Evolutionary conservation across 2,113 vertebrate genomes (phyloP), one percentile per base, ranked within the genome.

Genomic region (Phainopepla nitens): DNA sequence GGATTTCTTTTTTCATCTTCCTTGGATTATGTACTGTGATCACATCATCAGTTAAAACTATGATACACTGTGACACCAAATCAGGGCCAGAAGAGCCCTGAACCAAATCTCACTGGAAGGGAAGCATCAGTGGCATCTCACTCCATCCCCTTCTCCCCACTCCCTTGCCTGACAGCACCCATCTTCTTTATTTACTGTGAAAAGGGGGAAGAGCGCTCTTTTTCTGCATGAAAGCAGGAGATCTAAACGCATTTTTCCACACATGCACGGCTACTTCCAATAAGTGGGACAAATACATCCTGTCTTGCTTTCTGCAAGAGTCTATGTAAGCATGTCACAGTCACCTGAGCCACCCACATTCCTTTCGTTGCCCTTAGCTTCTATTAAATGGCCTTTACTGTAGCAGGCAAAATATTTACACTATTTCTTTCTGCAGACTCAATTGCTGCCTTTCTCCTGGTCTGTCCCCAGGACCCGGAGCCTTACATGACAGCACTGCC

Each of bases 381-480:
- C 56, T 25, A 90, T 87, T 90, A 87, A 88, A 92, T 23, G 64
- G 25, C 31, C 53, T 94, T 73, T 71, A 54, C 64, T 35, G 31
- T 41, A 44, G 56, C 44, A 96, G 82, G 51, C 85, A 88, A 95
- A 93, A 93, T 89, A 96, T 92, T 96, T 88, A 86, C 76, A 41
- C 29, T 66, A 9, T 72, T 88, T 86, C 66, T 88, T 77, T 88
- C 78, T 60, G 35, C 44, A 75, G 19, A 16, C n/a, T 91, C 28
- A 56, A 7, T 64, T 68, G 56, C n/a, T 93, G 57, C 44, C 54
- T 68, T 84, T 87, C 73, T 73, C 61, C 56, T 13, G 6, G 6
- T 42, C 76, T 85, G 35, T 72, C 70, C 65, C 11, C 89, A 45
- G 69, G 75, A 94, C 17, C 35, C 8, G 12, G 33, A 82, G 36